phyloP scores from a whole-genome alignment of 2,113 vertebrate species.

The Apistogramma diplotaenia region DNA sequence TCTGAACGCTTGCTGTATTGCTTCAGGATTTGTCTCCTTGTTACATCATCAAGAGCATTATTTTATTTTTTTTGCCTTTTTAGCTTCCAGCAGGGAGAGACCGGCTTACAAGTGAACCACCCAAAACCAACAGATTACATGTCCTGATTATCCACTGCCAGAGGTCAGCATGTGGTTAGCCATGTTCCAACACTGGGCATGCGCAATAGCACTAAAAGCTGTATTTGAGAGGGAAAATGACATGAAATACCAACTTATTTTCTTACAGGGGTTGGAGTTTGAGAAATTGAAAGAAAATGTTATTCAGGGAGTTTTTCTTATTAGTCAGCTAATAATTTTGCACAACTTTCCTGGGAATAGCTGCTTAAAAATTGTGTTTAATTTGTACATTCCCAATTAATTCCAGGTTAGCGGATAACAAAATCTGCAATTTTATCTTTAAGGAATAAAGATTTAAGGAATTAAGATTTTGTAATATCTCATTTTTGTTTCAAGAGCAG shows the following conservation, averaged over 20 bases:
- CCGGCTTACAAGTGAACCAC: slow-evolving; percentile 32
- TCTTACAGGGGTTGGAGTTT: not conserved
- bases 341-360: not conserved
- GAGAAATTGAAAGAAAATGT: not conserved
- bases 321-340: not conserved
- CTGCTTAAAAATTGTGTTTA: not conserved
- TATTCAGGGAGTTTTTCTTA: not conserved
- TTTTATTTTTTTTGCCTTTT: not conserved
- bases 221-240: not conserved
- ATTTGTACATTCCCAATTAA: not conserved
- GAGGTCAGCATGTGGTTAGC: slow-evolving; percentile 20
- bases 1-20: slow-evolving; percentile 17
- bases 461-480: not conserved
- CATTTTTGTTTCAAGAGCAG: not conserved
- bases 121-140: slow-evolving; percentile 58
- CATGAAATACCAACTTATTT: not conserved
- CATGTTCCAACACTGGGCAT: not conserved
- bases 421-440: not conserved
- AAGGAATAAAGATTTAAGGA: not conserved
- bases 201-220: not conserved
- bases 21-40: slow-evolving; percentile 28
- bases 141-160: slow-evolving; percentile 34
- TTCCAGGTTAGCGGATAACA: accelerated
- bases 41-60: slow-evolving; percentile 45
- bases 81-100: not conserved